Percentiles rank a stretch among this genome's conserved stretches.
Conservation (phyloP, 2,113 vertebrate genomes). For the Enhydra lutris region DNA sequence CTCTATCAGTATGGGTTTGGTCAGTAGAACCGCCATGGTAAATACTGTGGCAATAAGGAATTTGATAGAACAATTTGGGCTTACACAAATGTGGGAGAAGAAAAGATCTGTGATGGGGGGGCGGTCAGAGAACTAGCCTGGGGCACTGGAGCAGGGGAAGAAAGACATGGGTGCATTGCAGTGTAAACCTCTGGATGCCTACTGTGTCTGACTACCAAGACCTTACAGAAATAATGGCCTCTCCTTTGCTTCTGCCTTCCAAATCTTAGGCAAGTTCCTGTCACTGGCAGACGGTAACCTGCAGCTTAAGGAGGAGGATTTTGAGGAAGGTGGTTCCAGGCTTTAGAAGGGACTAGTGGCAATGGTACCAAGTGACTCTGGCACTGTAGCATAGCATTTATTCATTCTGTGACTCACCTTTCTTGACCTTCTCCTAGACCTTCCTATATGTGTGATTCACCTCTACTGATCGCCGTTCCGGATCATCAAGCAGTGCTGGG, state of each 20-base stretch:
- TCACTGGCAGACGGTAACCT: neutral
- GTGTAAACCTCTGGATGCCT: neutral
- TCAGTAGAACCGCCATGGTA: neutral
- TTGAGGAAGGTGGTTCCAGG: neutral
- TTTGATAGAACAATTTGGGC: neutral
- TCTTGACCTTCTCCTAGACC: neutral
- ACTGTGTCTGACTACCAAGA: fast-evolving
- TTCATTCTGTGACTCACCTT: neutral
- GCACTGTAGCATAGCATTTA: neutral
- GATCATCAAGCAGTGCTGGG: neutral
- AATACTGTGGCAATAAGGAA: neutral
- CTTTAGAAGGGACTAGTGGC: neutral
- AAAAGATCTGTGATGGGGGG: neutral
- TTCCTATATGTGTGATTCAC: neutral
- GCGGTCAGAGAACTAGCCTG: neutral
- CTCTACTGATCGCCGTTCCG: neutral
- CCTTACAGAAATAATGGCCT: neutral
- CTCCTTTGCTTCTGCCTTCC: neutral
- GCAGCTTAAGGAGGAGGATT: neutral
- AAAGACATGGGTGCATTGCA: neutral
- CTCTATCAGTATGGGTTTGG: neutral
- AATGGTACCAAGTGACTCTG: neutral
- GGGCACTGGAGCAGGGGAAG: neutral
- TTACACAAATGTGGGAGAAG: neutral
- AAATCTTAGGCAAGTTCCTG: neutral